A percentile compares a stretch with the other conserved stretches of the same genome.
phyloP scores from a whole-genome alignment of 1,140 invertebrate species.

The Akabosia matsudoensis region DNA sequence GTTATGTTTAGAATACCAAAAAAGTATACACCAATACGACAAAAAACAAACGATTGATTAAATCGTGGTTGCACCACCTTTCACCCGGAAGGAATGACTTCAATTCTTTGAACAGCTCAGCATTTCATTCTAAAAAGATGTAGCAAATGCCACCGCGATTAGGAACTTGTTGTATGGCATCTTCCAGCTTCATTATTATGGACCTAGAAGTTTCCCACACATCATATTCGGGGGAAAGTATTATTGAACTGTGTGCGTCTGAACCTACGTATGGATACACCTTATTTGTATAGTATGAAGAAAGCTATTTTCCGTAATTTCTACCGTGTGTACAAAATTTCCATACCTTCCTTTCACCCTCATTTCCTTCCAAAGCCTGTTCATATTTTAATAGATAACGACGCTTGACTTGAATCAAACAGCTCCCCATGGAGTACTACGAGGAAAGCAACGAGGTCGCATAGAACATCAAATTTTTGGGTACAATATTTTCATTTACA shows the following conservation, averaged over 20 bases:
- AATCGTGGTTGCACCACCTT: no score
- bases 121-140: no score
- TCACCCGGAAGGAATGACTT: no score
- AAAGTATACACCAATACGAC: no score
- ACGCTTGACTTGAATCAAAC: conserved; percentile 14
- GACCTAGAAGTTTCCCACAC: neutral
- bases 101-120: no score
- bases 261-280: no score
- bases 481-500: conserved; percentile 9
- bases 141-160: no score
- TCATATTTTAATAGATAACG: conserved; percentile 12
- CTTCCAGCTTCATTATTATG: neutral
- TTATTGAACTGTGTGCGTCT: no score
- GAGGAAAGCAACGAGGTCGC: conserved; percentile 1
- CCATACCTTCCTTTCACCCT: neutral
- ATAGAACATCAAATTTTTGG: neutral
- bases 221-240: neutral
- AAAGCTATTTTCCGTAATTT: neutral
- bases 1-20: no score
- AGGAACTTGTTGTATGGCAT: no score
- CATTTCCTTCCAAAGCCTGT: neutral
- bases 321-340: no score
- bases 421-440: conserved; percentile 6
- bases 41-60: no score
- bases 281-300: neutral